Evolutionary conservation across 2,888 invertebrate genomes (phyloP).

Genomic region (Melikaiella ostensackeni): DNA sequence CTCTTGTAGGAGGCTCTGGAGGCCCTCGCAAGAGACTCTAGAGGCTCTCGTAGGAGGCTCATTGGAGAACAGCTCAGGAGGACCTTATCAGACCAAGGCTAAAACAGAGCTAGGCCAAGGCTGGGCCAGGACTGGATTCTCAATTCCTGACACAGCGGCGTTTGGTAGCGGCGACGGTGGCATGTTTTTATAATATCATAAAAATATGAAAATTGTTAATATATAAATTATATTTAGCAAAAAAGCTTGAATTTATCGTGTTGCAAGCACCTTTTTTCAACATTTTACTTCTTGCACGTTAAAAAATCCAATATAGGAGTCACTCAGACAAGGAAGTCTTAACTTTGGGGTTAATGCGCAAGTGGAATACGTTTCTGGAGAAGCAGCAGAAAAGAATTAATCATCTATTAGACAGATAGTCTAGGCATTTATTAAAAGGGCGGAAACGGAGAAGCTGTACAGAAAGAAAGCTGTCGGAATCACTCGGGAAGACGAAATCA

Average conservation of each 20-base stretch:
- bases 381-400: background rate
- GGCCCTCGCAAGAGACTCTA: no score
- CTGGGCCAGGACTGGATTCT: no score
- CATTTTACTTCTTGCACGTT: background rate
- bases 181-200: no score
- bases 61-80: no score
- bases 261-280: background rate
- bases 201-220: no score
- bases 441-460: background rate
- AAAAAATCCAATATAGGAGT: background rate
- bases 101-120: no score
- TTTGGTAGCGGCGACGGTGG: no score
- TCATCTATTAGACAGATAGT: background rate
- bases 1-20: no score
- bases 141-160: no score
- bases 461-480: constrained; percentile 16
- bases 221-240: background rate
- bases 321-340: background rate
- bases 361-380: background rate
- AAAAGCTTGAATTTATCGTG: background rate
- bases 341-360: background rate
- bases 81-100: no score
- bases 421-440: background rate
- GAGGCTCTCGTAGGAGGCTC: no score
- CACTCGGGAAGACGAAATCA: background rate